Evolutionary conservation across 2,797 vertebrate genomes (phyloP).

Genomic region (Choloepus didactylus): DNA sequence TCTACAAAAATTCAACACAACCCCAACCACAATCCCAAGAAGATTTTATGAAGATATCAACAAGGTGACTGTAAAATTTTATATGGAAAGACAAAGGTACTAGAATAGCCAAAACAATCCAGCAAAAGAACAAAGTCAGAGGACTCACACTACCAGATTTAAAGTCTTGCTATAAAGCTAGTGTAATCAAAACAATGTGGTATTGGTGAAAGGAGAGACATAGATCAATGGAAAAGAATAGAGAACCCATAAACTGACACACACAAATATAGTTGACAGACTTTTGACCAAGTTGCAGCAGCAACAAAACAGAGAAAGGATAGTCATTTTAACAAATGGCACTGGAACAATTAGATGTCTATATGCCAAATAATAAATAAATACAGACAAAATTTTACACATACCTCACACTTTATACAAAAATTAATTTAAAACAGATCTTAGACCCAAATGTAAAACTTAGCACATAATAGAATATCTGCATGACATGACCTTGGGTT

Average conservation of each 20-base stretch:
- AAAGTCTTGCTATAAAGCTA: background rate
- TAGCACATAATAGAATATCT: background rate
- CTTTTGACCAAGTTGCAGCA: background rate
- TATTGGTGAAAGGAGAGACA: background rate
- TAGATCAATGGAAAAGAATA: background rate
- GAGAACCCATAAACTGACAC: background rate
- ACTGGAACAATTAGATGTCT: background rate
- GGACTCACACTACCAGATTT: background rate
- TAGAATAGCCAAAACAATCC: background rate
- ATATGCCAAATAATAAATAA: background rate
- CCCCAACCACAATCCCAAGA: background rate
- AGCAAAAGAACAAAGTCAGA: background rate
- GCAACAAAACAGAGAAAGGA: background rate
- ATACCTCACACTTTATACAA: background rate
- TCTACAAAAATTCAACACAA: background rate
- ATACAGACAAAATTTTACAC: background rate
- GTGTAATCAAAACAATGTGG: background rate
- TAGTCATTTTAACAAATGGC: background rate
- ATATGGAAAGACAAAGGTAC: background rate
- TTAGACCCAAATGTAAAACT: slow-evolving; percentile 30
- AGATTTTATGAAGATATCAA: background rate
- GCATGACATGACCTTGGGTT: background rate
- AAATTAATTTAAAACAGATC: background rate
- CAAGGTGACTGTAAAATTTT: background rate
- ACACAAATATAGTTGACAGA: background rate